Base-by-base conservation (phyloP, 2,797 vertebrate genomes). In the Peromyscus eremicus region DNA sequence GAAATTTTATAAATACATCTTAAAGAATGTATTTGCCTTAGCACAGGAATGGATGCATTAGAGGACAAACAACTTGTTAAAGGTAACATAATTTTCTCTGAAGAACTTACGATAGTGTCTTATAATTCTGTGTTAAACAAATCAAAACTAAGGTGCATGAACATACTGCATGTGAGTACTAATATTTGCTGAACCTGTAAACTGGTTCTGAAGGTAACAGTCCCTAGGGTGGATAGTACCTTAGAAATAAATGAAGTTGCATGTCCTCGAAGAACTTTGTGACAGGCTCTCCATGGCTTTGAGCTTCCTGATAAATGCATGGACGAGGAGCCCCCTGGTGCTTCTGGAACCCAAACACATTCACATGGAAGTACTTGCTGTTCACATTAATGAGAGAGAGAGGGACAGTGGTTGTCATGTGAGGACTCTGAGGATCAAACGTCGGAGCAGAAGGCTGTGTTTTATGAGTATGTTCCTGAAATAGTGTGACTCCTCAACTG, bases 151-250 rank as follows among this genome's bases (percentile, higher is more conserved):
- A 91, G 91, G 21, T 73, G 79, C 55, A 29, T 62, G 88, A 57
- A 82, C 68, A 92, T 23, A 71, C n/a, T 17, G 85, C 64, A 12
- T 29, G 81, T 80, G 77, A 91, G 82, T 64, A 89, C 91, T 95
- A 92, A 95, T 97, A 94, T 97, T 97, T 96, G 82, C 70, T 97
- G 96, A 97, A 92, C 90, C 92, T 96, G 89, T 91, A 97, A 92
- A 89, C 52, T 96, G 76, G 93, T 84, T 96, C 97, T 97, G 93
- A 71, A 96, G 95, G 95, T 93, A 96, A 89, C 27, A 91, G 62
- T 64, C 92, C 32, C 88, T 37, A 94, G 94, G 92, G 93, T 94
- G 93, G 90, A 79, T 5, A 46, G 73, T 85, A 75, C 73, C 62
- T 68, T 94, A 89, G 95, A 93, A 96, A 83, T 85, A 96, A 94